These are phyloP conservation scores for Sibirionetta formosa DNA, from an alignment of 2,797 vertebrate species.

Conservation along the genomic window DNA sequence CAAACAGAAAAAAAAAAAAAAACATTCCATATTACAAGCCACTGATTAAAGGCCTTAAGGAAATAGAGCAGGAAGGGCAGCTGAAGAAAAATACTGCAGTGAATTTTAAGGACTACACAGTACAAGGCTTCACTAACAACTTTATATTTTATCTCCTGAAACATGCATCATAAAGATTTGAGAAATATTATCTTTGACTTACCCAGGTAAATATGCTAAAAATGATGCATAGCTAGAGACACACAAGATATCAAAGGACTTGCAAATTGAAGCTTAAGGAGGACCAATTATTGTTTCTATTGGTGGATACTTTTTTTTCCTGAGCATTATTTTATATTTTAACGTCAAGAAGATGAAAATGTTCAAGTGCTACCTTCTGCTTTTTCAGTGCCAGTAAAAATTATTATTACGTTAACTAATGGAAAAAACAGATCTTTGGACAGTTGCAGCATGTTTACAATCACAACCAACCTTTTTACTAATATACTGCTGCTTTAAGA, in stretches of 20 bases:
- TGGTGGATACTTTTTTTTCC: not conserved
- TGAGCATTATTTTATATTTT: not conserved
- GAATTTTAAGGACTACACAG: constrained; percentile 30
- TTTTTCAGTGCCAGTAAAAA: constrained; percentile 19
- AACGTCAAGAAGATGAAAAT: constrained; percentile 33
- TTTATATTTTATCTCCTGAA: not conserved
- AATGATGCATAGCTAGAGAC: not conserved
- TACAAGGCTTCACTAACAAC: constrained; percentile 12
- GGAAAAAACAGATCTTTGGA: not conserved
- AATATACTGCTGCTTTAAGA: constrained; percentile 64
- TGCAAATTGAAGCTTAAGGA: not conserved
- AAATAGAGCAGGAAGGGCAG: not conserved
- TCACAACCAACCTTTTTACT: constrained; percentile 4
- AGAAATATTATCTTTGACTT: constrained; percentile 32
- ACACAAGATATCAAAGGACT: not conserved
- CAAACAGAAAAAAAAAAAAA: not conserved
- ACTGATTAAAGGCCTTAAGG: constrained; percentile 43
- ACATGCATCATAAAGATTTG: constrained; percentile 16
- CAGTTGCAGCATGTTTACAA: constrained; percentile 13
- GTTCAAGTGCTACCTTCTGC: not conserved
- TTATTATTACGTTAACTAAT: not conserved
- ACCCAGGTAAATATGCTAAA: constrained; percentile 33
- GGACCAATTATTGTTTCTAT: constrained; percentile 26
- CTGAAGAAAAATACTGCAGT: not conserved
- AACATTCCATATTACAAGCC: not conserved